A percentile compares a stretch with the other conserved stretches of the same genome.
Evolutionary conservation across 2,113 vertebrate genomes (phyloP).

Genomic region (Octodon degus): DNA sequence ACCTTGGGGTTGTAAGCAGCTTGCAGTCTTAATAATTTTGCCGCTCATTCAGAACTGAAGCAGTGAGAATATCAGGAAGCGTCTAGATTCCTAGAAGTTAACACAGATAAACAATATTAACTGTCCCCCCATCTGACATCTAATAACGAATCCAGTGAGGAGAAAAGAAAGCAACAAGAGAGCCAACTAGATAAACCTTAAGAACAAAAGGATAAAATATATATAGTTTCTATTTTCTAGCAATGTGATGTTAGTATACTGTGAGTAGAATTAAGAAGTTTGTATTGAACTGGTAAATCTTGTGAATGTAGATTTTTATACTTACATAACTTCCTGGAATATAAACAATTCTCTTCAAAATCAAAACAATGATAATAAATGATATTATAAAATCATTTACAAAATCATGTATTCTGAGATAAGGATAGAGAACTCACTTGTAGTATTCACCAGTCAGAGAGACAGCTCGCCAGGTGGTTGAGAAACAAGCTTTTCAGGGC

Average conservation of each 20-base stretch:
- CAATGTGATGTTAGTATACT: neutral
- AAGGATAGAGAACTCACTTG: neutral
- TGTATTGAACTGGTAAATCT: neutral
- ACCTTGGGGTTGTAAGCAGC: neutral
- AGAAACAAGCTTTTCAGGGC: neutral
- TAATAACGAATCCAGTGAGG: neutral
- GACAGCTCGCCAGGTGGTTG: neutral
- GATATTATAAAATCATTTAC: neutral
- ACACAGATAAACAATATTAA: neutral
- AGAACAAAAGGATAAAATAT: neutral
- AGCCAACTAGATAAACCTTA: neutral
- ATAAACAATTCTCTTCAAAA: constrained; percentile 29
- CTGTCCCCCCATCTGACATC: neutral
- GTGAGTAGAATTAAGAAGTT: constrained; percentile 27
- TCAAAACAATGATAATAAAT: constrained; percentile 33
- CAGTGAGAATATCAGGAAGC: neutral
- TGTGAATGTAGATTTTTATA: constrained; percentile 26
- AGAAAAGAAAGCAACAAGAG: neutral
- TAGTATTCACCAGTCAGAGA: neutral
- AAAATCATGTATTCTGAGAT: neutral
- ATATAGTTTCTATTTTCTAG: neutral
- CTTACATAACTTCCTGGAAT: neutral
- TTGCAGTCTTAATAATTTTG: neutral
- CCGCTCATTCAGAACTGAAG: neutral
- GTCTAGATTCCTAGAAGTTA: neutral